phyloP scores from a whole-genome alignment of 2,113 vertebrate species.

The Ictalurus furcatus region DNA sequence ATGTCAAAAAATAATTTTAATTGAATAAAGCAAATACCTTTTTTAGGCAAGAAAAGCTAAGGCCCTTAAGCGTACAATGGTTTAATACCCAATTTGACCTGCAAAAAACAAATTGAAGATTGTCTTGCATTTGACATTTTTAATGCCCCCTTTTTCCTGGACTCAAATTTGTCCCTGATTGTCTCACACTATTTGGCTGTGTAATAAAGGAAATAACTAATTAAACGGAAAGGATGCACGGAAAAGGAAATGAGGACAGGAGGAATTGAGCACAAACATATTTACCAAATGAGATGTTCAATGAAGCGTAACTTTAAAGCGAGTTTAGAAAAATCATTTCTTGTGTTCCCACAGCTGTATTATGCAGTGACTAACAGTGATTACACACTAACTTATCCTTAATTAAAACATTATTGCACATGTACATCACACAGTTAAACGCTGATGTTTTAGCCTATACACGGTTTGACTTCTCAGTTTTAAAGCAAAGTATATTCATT shows the following conservation, averaged over 20 bases:
- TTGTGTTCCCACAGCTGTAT: not conserved
- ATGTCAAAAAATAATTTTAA: no score
- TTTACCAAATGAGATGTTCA: not conserved
- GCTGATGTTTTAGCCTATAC: not conserved
- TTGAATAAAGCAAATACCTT: no score
- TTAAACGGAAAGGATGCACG: not conserved
- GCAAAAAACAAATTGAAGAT: not conserved
- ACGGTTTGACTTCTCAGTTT: no score
- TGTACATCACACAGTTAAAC: not conserved
- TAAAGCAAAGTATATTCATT: not conserved
- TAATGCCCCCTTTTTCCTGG: not conserved
- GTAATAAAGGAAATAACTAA: not conserved
- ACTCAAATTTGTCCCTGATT: not conserved
- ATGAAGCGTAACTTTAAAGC: not conserved
- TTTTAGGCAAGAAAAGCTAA: not conserved
- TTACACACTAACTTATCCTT: not conserved
- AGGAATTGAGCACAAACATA: not conserved
- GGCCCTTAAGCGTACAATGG: not conserved
- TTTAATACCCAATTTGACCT: not conserved
- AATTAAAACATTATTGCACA: not conserved
- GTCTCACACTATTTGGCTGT: not conserved
- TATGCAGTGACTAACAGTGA: no score
- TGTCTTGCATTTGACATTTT: not conserved
- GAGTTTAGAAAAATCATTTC: not conserved
- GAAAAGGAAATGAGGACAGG: not conserved